Base-by-base conservation (phyloP, 1,140 invertebrate species). In the Akabosia matsudoensis region DNA sequence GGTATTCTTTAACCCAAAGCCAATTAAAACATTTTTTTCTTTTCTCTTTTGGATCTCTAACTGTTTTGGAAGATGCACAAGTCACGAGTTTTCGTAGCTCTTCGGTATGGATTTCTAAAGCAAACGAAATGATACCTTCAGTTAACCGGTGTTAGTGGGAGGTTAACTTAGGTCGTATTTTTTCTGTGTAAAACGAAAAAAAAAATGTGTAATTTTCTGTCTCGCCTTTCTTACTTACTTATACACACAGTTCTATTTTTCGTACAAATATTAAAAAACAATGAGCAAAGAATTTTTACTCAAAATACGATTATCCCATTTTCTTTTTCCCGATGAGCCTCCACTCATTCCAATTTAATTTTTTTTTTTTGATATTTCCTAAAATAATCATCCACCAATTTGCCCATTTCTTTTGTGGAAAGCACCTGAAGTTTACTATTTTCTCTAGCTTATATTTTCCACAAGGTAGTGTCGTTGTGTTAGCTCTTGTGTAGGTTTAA, bases 401-500 rank as follows among this genome's bases (percentile, higher is more conserved):
- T 45, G 37, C 18, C 7, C 7, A 45, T 45, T 10, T n/a, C n/a
- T n/a, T n/a, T n/a, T n/a, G n/a, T n/a, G n/a, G n/a, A n/a, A n/a
- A n/a, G n/a, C n/a, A n/a, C n/a, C n/a, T n/a, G n/a, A n/a, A n/a
- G n/a, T n/a, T n/a, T n/a, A n/a, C n/a, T n/a, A n/a, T n/a, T n/a
- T n/a, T n/a, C n/a, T n/a, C n/a, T n/a, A n/a, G n/a, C n/a, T n/a
- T n/a, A n/a, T n/a, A n/a, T n/a, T n/a, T n/a, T n/a, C n/a, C n/a
- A n/a, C n/a, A n/a, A n/a, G n/a, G n/a, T n/a, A n/a, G n/a, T n/a
- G n/a, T n/a, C 37, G 7, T 18, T 7, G 37, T 45, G 7, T 45
- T 45, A 18, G 37, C 3, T 67, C 61, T 31, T 30, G 61, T 67
- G 61, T 67, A 67, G 61, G 61, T 67, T 67, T 67, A 67, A 67